Evolutionary conservation across 30 jellyfish, hydroid and myxozoan genomes (phyloP), one percentile per base, ranked within the genome.

Genomic region (Sanderia malayensis): DNA sequence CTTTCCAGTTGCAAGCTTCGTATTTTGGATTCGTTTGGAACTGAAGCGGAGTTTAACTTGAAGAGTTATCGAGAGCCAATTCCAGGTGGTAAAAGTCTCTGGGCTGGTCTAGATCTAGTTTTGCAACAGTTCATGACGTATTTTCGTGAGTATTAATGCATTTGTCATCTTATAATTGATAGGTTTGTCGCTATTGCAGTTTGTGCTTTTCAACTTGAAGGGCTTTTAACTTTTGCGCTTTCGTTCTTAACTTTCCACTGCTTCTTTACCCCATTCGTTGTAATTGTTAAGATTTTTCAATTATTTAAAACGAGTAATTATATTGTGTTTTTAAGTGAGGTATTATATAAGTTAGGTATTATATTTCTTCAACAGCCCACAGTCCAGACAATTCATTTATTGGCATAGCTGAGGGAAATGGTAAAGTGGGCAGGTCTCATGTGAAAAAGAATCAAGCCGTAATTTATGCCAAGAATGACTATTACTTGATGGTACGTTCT

Each of bases 11-110:
- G 99, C 94, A 93, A 71, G 71, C 64, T 80, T 18, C 94, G 99
- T 10, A 20, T 93, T 13, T 70, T 93, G 22, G 99, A 93, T 70
- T 93, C 99, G 25, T 93, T 93, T 74, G 99, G 99, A 18, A 86
- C 97, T 21, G 94, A 81, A 58, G 98, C 99, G 20, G 96, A 84
- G 67, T 92, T 71, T 67, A 92, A 92, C 67, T 70, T 84, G 62
- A 74, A 71, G 9, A 79, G 72, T 6, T 92, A 92, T 64, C 82
- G 70, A 1, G 77, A 72, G 23, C 31, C 74, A 28, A 84, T 85
- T 17, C 93, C 86, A 1, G 96, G 96, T 9, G 95, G 95, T 1
- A 69, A 83, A 19, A 86, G 95, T 49, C 44, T 20, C 13, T 92
- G 96, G 95, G 98, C 86, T 2, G 33, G 61, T 28, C 31, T 22